These are phyloP conservation scores for Ceratitis capitata DNA, from an alignment of 1,140 invertebrate genomes.

Conservation along the genomic window DNA sequence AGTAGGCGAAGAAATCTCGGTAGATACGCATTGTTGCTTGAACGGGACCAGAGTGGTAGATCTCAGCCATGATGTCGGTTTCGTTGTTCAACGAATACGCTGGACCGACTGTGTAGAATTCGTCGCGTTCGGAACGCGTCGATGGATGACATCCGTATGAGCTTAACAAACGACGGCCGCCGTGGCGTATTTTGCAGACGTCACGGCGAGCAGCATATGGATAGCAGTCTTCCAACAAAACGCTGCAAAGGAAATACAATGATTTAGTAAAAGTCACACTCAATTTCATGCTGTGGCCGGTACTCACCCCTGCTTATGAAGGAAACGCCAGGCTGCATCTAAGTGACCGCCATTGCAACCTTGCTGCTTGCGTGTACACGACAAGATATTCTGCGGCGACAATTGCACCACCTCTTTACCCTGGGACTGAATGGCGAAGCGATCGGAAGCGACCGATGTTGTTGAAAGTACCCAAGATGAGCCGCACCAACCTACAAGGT, in stretches of 20 bases:
- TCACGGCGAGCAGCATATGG: slow-evolving; percentile 75
- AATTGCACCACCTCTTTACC: slow-evolving; percentile 76
- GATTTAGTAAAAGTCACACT: neutral
- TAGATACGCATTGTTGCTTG: slow-evolving; percentile 92
- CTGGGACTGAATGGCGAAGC: slow-evolving; percentile 83
- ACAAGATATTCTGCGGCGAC: slow-evolving; percentile 85
- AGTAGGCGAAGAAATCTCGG: slow-evolving; percentile 91
- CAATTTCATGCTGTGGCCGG: too few relatives aligned
- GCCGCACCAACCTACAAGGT: slow-evolving; percentile 80
- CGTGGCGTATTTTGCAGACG: slow-evolving; percentile 70
- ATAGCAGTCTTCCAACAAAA: slow-evolving; percentile 84
- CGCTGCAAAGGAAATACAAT: slow-evolving; percentile 66
- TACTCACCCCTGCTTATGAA: slow-evolving; percentile 82
- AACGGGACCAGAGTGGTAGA: slow-evolving; percentile 90
- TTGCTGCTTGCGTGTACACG: slow-evolving; percentile 82
- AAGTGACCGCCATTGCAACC: slow-evolving; percentile 89
- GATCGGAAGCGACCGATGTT: slow-evolving; percentile 80
- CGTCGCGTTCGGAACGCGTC: slow-evolving; percentile 67
- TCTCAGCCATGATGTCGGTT: slow-evolving; percentile 91
- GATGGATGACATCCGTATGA: slow-evolving; percentile 68
- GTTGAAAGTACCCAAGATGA: slow-evolving; percentile 94
- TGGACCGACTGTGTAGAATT: slow-evolving; percentile 82
- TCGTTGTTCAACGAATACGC: slow-evolving; percentile 82
- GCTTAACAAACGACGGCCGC: slow-evolving; percentile 66
- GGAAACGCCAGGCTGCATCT: slow-evolving; percentile 90